Evolutionary conservation across 2,888 invertebrate genomes (phyloP).

Genomic region (Phorcus lineatus): DNA sequence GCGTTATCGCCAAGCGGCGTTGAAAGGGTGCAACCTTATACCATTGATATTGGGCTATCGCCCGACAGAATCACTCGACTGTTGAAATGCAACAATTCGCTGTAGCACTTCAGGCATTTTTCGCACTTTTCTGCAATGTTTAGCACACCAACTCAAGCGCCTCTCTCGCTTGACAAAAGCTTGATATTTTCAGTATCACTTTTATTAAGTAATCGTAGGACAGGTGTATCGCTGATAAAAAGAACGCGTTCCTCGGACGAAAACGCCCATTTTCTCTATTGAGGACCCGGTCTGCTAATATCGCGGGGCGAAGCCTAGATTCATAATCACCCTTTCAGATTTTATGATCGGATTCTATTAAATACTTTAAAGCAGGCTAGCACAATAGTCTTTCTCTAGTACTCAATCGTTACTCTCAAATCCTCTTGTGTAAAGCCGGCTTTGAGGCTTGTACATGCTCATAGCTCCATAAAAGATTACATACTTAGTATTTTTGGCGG

Average conservation of each 20-base stretch:
- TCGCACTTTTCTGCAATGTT: background rate
- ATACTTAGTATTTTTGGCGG: background rate
- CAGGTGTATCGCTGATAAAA: constrained; percentile 2
- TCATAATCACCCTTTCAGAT: constrained; percentile 10
- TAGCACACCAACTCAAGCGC: too few species aligned
- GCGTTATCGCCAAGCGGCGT: background rate
- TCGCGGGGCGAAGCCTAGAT: background rate
- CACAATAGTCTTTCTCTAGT: background rate
- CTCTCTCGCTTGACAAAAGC: too few species aligned
- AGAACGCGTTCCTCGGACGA: background rate
- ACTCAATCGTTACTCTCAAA: background rate
- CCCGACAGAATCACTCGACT: background rate
- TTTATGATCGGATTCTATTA: constrained; percentile 20
- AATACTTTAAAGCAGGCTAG: background rate
- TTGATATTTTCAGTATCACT: too few species aligned
- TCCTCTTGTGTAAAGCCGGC: background rate
- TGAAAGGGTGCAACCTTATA: constrained; percentile 12
- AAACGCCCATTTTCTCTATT: background rate
- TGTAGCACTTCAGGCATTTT: background rate
- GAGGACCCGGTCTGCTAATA: background rate
- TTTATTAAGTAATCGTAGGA: background rate
- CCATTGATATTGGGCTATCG: background rate
- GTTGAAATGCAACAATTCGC: constrained; percentile 21
- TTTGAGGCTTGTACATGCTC: background rate
- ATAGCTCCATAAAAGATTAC: constrained; percentile 15